A percentile compares a stretch with the other conserved stretches of the same genome.
phyloP scores from a whole-genome alignment of 2,113 vertebrate species.

The Platycercus adscitus region DNA sequence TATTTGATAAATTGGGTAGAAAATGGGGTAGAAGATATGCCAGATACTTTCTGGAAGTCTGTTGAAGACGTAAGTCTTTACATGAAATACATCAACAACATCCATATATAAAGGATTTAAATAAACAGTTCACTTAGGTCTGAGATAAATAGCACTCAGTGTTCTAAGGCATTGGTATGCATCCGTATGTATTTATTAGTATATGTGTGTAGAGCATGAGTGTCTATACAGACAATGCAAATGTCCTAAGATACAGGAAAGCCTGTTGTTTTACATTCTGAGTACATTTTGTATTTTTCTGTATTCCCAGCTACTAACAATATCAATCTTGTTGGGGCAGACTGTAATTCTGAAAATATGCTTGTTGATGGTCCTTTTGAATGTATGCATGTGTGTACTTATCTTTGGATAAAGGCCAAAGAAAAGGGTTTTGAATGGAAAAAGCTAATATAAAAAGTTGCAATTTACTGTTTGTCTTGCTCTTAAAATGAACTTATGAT shows the following conservation, averaged over 20 bases:
- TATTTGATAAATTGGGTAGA: neutral
- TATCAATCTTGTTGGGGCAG: neutral
- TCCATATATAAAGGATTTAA: neutral
- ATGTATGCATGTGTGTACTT: neutral
- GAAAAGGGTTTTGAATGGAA: neutral
- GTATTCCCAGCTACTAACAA: neutral
- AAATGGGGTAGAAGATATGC: neutral
- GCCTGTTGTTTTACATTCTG: neutral
- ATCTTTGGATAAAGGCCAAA: neutral
- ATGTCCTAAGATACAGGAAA: neutral
- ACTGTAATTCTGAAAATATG: neutral
- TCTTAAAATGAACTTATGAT: neutral
- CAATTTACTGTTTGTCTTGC: neutral
- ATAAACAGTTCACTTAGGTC: neutral
- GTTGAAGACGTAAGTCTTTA: neutral
- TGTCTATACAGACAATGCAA: neutral
- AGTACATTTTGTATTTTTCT: neutral
- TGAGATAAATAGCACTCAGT: neutral
- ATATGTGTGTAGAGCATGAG: fast-evolving
- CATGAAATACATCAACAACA: neutral
- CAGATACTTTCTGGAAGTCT: neutral
- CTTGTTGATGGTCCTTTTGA: neutral
- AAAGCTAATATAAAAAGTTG: neutral
- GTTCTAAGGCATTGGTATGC: neutral
- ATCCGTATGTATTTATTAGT: neutral